A percentile compares a stretch with the other conserved stretches of the same genome.
phyloP scores from a whole-genome alignment of 2,888 invertebrate species.

The Uloborus plumipes region DNA sequence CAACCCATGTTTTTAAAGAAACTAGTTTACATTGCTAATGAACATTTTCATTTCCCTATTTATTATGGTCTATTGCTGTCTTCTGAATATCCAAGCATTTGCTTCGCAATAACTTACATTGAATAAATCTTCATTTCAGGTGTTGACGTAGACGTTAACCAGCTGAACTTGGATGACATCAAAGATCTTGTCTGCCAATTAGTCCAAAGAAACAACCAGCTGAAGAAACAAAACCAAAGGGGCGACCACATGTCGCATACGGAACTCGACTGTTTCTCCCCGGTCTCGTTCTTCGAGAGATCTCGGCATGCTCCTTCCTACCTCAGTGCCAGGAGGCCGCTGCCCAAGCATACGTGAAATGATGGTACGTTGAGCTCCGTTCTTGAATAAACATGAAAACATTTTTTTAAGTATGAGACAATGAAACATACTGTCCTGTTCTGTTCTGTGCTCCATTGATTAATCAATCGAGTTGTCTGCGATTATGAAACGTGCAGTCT shows the following conservation, averaged over 20 bases:
- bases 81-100: neutral
- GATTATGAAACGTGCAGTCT: too few relatives aligned
- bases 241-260: neutral
- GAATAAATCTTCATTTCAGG: constrained; percentile 23
- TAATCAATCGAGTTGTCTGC: too few relatives aligned
- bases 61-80: neutral
- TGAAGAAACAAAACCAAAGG: constrained; percentile 33
- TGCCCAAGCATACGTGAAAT: constrained; percentile 43
- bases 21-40: too few relatives aligned
- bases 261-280: neutral
- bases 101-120: too few relatives aligned
- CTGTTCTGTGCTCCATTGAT: too few relatives aligned
- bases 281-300: constrained; percentile 50
- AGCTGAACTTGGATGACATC: constrained; percentile 42
- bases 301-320: constrained; percentile 59
- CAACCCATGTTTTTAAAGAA: too few relatives aligned
- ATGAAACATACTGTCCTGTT: too few relatives aligned
- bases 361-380: too few relatives aligned
- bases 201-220: constrained; percentile 50
- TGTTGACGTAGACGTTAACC: constrained; percentile 41
- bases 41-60: too few relatives aligned
- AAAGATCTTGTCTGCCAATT: constrained; percentile 55
- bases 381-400: too few relatives aligned
- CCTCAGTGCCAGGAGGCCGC: constrained; percentile 33
- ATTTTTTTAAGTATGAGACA: too few relatives aligned